Percentiles rank a stretch among this genome's conserved stretches.
phyloP scores from a whole-genome alignment of 2,888 invertebrate genomes.

The Zaprionus obscuricornis region DNA sequence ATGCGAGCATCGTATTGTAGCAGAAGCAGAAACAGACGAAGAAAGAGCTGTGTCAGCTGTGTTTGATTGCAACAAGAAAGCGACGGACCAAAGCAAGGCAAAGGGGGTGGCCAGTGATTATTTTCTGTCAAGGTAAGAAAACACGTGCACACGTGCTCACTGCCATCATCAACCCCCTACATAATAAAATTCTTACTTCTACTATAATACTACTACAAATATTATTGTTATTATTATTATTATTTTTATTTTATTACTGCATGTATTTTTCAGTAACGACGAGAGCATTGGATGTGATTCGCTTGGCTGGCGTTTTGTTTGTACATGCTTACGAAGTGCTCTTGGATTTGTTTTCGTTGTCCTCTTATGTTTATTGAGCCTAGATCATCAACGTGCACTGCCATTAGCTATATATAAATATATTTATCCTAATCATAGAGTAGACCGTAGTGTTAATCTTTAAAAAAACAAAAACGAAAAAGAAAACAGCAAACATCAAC shows the following conservation, averaged over 20 bases:
- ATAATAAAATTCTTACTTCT: neutral
- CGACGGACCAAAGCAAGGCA: neutral
- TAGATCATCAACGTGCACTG: constrained; percentile 78
- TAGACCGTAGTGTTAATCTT: constrained; percentile 50
- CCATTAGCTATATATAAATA: constrained; percentile 70
- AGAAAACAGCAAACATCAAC: too few relatives aligned
- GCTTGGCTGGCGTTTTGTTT: constrained; percentile 67
- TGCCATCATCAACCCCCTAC: too few relatives aligned
- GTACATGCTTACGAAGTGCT: constrained; percentile 29
- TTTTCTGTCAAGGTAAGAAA: constrained; percentile 41
- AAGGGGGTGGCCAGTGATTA: constrained; percentile 32
- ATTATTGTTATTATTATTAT: neutral
- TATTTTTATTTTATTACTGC: constrained; percentile 10
- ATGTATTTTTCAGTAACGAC: constrained; percentile 37
- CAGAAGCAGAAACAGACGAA: constrained; percentile 9
- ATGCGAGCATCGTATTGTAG: constrained; percentile 34
- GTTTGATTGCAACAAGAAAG: constrained; percentile 26
- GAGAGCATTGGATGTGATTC: constrained; percentile 40
- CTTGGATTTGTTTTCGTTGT: constrained; percentile 50
- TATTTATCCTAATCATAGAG: constrained; percentile 51
- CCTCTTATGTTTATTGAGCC: constrained; percentile 62
- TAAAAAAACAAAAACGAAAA: too few relatives aligned
- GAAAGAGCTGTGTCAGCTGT: constrained; percentile 32
- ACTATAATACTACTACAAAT: neutral
- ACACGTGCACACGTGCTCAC: neutral